These are phyloP conservation scores for Lepidostoma basale DNA, from an alignment of 1,140 invertebrate species.

Conservation along the genomic window DNA sequence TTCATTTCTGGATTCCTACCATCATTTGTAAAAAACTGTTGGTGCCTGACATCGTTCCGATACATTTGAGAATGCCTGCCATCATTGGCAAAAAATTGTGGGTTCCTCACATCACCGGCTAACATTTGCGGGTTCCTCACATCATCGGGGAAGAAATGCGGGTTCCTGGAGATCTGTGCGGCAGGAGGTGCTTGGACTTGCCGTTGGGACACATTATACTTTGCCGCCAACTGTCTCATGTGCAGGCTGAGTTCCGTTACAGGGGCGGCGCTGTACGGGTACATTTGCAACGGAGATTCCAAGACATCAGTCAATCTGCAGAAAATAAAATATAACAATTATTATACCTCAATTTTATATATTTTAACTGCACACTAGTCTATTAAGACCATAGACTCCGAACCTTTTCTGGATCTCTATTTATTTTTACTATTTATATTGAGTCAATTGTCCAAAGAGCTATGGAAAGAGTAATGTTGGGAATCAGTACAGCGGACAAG, in stretches of 20 bases:
- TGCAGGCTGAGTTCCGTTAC: constrained; percentile 64
- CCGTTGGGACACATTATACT: constrained; percentile 63
- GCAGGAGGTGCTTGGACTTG: not conserved
- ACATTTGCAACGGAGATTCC: constrained; percentile 43
- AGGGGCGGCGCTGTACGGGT: constrained; percentile 48
- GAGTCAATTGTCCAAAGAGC: no score
- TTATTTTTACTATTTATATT: no score
- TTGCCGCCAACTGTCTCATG: constrained; percentile 69
- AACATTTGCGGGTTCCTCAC: not conserved
- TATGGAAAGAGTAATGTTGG: no score
- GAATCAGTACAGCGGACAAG: no score
- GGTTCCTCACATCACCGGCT: constrained; percentile 38
- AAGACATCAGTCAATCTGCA: constrained; percentile 61
- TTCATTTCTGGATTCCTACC: not conserved
- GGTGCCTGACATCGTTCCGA: no score
- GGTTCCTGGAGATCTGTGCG: not conserved
- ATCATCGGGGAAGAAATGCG: not conserved
- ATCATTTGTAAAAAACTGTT: not conserved
- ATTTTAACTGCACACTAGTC: not conserved
- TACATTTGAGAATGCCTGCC: no score
- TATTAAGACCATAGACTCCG: no score
- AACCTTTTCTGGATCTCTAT: no score
- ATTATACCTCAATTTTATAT: no score
- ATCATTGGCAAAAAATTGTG: constrained; percentile 49
- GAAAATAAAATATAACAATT: constrained; percentile 27